Evolutionary conservation across 2,888 invertebrate species (phyloP).

Genomic region (Temnothorax unifasciatus): DNA sequence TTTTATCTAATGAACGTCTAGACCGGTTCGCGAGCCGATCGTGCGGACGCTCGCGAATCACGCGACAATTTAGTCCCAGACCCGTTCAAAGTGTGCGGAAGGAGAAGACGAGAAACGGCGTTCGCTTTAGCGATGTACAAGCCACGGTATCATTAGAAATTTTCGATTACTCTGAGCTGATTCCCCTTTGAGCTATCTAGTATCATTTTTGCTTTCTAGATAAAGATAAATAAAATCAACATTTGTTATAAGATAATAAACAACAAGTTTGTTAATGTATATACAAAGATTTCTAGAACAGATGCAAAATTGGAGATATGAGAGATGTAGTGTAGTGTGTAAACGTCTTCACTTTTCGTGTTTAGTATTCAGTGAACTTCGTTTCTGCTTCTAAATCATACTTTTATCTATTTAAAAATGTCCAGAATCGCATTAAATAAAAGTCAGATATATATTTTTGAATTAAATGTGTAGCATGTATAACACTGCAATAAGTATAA

Average conservation of each 20-base stretch:
- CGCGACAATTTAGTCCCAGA: conserved; percentile 15
- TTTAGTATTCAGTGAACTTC: neutral
- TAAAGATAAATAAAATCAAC: neutral
- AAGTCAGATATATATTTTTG: neutral
- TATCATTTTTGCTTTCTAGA: neutral
- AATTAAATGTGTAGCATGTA: neutral
- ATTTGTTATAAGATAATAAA: neutral
- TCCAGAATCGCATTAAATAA: neutral
- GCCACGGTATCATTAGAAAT: neutral
- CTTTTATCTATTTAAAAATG: neutral
- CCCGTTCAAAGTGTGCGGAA: conserved; percentile 2
- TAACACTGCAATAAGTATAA: neutral
- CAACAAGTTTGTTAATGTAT: neutral
- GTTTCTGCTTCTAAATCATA: neutral
- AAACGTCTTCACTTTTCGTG: neutral
- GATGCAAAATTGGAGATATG: neutral
- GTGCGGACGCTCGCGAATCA: conserved; percentile 7
- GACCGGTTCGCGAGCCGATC: conserved; percentile 44
- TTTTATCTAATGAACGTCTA: conserved; percentile 58
- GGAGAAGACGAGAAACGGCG: neutral
- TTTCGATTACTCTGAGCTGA: neutral
- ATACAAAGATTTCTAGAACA: neutral
- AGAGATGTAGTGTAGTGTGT: neutral
- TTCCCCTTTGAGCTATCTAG: neutral
- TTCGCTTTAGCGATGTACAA: neutral